These are phyloP conservation scores for Aphelinus atriplicis DNA, from an alignment of 1,140 invertebrate genomes.

Conservation along the genomic window DNA sequence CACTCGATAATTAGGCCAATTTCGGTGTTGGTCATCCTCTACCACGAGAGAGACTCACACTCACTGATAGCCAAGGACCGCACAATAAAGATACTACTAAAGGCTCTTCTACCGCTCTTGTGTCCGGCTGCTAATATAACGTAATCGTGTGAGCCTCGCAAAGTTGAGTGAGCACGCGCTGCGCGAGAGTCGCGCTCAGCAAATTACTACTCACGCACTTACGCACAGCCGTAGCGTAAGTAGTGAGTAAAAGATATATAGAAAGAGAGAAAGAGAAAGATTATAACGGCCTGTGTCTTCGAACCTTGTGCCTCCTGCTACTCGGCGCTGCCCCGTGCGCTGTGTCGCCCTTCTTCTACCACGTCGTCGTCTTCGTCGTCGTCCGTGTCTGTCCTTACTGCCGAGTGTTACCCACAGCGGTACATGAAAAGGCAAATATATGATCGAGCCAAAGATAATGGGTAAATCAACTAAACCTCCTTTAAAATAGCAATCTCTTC, in stretches of 20 bases:
- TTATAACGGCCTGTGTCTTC: neutral
- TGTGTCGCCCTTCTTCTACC: neutral
- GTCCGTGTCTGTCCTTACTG: conserved; percentile 25
- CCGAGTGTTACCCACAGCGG: conserved; percentile 25
- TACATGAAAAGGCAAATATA: conserved; percentile 44
- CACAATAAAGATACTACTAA: neutral
- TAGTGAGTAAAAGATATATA: neutral
- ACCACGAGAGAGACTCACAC: neutral
- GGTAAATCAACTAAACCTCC: conserved; percentile 26
- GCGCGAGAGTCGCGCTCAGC: neutral
- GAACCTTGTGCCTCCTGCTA: neutral
- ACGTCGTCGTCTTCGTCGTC: conserved; percentile 28
- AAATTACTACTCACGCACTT: conserved; percentile 1
- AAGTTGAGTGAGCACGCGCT: too few relatives aligned
- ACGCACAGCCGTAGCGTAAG: neutral
- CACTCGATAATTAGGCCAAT: conserved; percentile 41
- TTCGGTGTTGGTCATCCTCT: conserved; percentile 39
- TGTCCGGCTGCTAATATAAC: neutral
- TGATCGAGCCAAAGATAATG: conserved; percentile 42
- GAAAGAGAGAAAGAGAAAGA: neutral
- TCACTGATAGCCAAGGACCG: conserved; percentile 16
- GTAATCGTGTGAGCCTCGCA: too few relatives aligned
- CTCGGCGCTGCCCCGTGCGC: neutral
- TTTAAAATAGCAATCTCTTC: conserved; percentile 29
- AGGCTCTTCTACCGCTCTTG: conserved; percentile 19